A percentile compares a stretch with the other conserved stretches of the same genome.
phyloP scores from a whole-genome alignment of 2,888 invertebrate species.

The Pristionchus fissidentatus region DNA sequence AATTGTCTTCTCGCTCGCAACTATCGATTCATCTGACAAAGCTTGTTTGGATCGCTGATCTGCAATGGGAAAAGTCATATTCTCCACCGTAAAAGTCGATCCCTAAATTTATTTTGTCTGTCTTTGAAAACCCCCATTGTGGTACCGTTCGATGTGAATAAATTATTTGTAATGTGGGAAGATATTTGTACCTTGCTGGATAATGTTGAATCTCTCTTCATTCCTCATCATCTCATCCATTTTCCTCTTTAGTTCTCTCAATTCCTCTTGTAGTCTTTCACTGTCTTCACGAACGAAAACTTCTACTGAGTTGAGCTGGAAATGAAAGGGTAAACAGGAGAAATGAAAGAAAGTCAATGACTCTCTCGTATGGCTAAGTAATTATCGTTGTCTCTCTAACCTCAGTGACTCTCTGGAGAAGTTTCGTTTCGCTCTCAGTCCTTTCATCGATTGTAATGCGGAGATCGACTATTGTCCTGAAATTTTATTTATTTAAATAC shows the following conservation, averaged over 20 bases:
- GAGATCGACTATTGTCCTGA: constrained; percentile 36
- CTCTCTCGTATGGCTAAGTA: background rate
- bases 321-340: background rate
- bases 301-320: background rate
- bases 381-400: background rate
- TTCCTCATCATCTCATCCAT: constrained; percentile 17
- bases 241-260: constrained; percentile 36
- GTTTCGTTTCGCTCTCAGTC: constrained; percentile 37
- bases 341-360: background rate
- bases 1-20: constrained; percentile 37
- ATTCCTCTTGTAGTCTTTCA: background rate
- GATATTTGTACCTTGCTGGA: background rate
- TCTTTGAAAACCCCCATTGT: background rate
- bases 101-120: too few species aligned
- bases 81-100: too few species aligned
- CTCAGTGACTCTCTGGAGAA: constrained; percentile 34
- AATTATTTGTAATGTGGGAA: background rate
- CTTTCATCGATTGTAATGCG: constrained; percentile 39
- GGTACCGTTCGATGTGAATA: background rate
- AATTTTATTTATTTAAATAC: constrained; percentile 16
- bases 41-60: constrained; percentile 14
- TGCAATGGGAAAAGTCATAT: background rate
- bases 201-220: constrained; percentile 1
- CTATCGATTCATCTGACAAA: background rate
- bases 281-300: constrained; percentile 19